Conservation (phyloP, 1,140 invertebrate genomes). For the Penaeus japonicus region DNA sequence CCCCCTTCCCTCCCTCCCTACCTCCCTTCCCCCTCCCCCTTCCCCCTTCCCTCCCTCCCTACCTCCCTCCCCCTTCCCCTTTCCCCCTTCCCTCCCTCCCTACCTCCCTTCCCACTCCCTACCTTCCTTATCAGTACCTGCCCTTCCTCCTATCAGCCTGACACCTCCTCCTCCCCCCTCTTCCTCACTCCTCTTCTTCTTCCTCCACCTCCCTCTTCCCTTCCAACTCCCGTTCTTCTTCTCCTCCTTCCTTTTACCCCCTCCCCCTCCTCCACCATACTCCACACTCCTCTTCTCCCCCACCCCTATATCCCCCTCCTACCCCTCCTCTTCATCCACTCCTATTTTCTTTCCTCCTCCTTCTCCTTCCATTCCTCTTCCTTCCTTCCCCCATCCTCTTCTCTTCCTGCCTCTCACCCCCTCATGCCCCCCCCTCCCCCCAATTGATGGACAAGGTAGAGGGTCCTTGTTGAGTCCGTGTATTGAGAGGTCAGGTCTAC, state of each 20-base stretch:
- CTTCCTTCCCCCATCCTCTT: not conserved
- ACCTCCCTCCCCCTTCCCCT: not conserved
- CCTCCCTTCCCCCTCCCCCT: not conserved
- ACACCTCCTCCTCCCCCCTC: not conserved
- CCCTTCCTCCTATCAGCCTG: too few relatives aligned
- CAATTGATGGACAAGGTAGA: conserved; percentile 11
- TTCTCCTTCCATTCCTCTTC: not conserved
- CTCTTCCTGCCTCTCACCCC: not conserved
- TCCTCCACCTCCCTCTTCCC: not conserved
- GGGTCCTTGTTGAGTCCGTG: conserved; percentile 17
- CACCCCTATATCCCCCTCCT: not conserved
- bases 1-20: not conserved
- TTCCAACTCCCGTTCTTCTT: not conserved
- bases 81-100: too few relatives aligned
- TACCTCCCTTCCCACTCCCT: not conserved
- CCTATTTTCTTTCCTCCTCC: too few relatives aligned
- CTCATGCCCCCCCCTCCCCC: not conserved
- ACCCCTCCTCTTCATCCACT: not conserved
- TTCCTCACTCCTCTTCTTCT: not conserved
- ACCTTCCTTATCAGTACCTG: not conserved
- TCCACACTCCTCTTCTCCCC: not conserved
- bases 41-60: too few relatives aligned
- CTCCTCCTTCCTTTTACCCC: not conserved
- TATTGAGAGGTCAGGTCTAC: conserved; percentile 1
- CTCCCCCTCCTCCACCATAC: too few relatives aligned